Percentiles rank a stretch among this genome's conserved stretches.
These are phyloP conservation scores for Loris lydekkerianus DNA, from an alignment of 2,797 vertebrate genomes.

Conservation along the genomic window DNA sequence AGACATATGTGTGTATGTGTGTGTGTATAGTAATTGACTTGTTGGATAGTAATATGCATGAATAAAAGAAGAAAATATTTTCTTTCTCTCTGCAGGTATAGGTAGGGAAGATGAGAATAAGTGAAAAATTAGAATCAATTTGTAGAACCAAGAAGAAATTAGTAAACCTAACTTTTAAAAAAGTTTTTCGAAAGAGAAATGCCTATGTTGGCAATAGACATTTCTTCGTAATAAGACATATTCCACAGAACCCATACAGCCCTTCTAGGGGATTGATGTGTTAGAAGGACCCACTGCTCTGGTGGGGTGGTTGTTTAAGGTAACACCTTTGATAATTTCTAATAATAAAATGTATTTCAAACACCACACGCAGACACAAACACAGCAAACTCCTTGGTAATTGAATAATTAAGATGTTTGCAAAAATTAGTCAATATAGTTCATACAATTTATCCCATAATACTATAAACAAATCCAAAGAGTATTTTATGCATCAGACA, in stretches of 20 bases:
- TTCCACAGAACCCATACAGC: not conserved
- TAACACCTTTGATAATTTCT: not conserved
- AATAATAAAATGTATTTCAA: not conserved
- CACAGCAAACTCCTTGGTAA: not conserved
- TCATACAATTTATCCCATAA: not conserved
- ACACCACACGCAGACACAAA: not conserved
- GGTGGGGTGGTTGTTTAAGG: not conserved
- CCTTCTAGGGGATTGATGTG: not conserved
- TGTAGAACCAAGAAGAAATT: not conserved
- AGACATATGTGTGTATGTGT: not conserved
- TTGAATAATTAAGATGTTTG: not conserved
- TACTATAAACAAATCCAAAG: not conserved
- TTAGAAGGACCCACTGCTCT: not conserved
- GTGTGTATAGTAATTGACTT: not conserved
- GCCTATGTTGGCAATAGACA: not conserved
- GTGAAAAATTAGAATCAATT: not conserved
- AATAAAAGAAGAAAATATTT: not conserved
- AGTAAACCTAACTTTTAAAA: not conserved
- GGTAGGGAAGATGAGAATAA: not conserved
- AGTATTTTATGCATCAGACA: constrained; percentile 34
- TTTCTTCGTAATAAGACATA: not conserved
- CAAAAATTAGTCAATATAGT: constrained; percentile 23
- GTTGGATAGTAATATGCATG: not conserved
- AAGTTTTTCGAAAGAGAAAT: not conserved
- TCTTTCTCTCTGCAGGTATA: not conserved